Evolutionary conservation across 2,888 invertebrate species (phyloP).

Genomic region (Drosophila meridiana): DNA sequence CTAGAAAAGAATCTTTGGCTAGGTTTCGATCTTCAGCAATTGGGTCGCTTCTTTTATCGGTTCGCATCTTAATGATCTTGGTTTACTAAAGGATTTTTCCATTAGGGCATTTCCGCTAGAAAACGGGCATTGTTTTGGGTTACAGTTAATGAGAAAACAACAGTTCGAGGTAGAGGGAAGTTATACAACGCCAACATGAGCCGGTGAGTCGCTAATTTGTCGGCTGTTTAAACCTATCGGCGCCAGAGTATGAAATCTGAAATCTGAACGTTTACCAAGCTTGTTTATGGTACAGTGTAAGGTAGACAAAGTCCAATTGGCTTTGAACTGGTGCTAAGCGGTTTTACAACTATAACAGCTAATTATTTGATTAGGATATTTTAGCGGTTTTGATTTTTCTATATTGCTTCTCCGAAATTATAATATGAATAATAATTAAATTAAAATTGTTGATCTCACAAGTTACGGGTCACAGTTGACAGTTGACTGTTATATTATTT

Average conservation of each 20-base stretch:
- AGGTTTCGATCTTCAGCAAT: not conserved
- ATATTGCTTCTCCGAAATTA: not conserved
- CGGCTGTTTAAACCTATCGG: constrained; percentile 38
- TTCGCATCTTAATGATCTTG: constrained; percentile 40
- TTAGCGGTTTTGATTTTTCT: not conserved
- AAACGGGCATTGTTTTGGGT: constrained; percentile 17
- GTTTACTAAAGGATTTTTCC: constrained; percentile 22
- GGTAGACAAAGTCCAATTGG: constrained; percentile 43
- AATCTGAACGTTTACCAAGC: constrained; percentile 43
- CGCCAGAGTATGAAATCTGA: constrained; percentile 65
- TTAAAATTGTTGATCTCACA: not conserved
- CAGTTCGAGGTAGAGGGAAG: constrained; percentile 24
- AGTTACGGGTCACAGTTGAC: no score
- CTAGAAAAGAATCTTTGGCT: constrained; percentile 12
- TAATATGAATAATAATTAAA: not conserved
- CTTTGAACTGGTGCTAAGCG: constrained; percentile 1
- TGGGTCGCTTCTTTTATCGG: not conserved
- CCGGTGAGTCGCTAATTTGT: constrained; percentile 10
- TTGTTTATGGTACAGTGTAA: constrained; percentile 48
- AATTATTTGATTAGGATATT: not conserved
- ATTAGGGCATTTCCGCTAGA: constrained; percentile 41
- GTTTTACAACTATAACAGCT: not conserved
- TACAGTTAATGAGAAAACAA: constrained; percentile 27
- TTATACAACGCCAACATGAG: constrained; percentile 44
- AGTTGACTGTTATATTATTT: constrained; percentile 1